Percentiles rank a stretch among this genome's conserved stretches.
Conservation (phyloP, 2,113 vertebrate species). For the Pedionomus torquatus region DNA sequence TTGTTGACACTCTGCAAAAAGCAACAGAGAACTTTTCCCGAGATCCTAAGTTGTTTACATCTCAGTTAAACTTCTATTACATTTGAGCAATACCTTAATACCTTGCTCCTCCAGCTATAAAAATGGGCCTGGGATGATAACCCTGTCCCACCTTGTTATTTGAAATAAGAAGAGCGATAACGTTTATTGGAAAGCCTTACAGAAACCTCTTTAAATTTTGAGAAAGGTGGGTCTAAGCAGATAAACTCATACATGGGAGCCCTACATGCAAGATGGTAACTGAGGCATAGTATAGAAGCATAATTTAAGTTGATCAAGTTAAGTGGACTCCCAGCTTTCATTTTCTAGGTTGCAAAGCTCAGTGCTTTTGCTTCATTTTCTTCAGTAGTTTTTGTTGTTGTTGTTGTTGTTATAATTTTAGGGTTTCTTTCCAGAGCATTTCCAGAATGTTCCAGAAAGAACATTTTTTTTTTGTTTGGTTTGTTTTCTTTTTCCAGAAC, state of each 20-base stretch:
- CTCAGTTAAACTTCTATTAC: background rate
- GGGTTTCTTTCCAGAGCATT: background rate
- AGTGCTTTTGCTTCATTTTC: background rate
- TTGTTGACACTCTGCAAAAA: background rate
- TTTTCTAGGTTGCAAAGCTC: background rate
- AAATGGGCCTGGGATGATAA: background rate
- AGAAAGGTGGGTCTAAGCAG: background rate
- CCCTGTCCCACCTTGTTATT: background rate
- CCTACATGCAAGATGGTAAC: background rate
- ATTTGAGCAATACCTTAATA: background rate
- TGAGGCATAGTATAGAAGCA: background rate
- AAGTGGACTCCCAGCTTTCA: background rate
- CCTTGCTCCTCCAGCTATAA: background rate
- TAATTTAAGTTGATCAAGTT: background rate
- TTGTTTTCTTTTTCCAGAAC: background rate
- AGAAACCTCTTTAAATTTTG: background rate
- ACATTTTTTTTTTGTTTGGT: no score
- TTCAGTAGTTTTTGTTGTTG: background rate
- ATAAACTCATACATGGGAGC: background rate
- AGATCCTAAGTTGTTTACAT: background rate
- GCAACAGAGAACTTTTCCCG: background rate
- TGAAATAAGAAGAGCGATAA: background rate
- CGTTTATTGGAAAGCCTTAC: background rate
- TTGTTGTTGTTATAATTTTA: background rate
- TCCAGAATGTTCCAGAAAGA: no score